Evolutionary conservation across 1,140 invertebrate genomes (phyloP).

Genomic region (Papilio machaon): DNA sequence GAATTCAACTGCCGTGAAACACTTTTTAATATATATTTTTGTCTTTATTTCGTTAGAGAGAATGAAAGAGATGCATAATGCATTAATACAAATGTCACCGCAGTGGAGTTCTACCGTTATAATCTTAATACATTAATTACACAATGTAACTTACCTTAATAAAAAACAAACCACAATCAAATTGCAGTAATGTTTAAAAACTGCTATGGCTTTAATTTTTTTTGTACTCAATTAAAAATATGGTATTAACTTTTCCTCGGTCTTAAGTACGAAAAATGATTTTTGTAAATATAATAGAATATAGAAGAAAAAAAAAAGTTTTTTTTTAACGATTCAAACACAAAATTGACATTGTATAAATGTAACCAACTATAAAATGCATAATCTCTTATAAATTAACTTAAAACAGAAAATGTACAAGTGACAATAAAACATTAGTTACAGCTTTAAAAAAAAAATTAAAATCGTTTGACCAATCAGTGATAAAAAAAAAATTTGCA

Average conservation of each 20-base stretch:
- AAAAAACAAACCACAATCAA: conserved; percentile 66
- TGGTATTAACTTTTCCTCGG: conserved; percentile 32
- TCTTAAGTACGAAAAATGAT: conserved; percentile 39
- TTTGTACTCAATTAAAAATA: conserved; percentile 72
- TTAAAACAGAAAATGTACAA: conserved; percentile 58
- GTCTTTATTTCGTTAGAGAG: background rate
- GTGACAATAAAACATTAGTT: conserved; percentile 51
- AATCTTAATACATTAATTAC: conserved; percentile 59
- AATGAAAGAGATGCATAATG: background rate
- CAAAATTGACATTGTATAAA: conserved; percentile 44
- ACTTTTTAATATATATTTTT: too few species aligned
- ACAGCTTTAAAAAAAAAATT: background rate
- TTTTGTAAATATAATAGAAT: conserved; percentile 33
- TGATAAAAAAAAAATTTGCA: conserved; percentile 14
- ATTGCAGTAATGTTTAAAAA: conserved; percentile 66
- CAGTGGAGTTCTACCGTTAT: conserved; percentile 22
- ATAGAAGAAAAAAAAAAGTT: conserved; percentile 30
- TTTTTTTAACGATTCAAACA: conserved; percentile 40
- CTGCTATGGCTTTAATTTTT: conserved; percentile 65
- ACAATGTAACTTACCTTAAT: conserved; percentile 56
- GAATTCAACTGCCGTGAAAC: too few species aligned
- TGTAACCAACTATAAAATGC: conserved; percentile 55
- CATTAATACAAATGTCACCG: background rate
- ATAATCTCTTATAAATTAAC: conserved; percentile 50
- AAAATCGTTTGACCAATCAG: conserved; percentile 15